Conservation (phyloP, 2,797 vertebrate species). For the Fundulus diaphanus region DNA sequence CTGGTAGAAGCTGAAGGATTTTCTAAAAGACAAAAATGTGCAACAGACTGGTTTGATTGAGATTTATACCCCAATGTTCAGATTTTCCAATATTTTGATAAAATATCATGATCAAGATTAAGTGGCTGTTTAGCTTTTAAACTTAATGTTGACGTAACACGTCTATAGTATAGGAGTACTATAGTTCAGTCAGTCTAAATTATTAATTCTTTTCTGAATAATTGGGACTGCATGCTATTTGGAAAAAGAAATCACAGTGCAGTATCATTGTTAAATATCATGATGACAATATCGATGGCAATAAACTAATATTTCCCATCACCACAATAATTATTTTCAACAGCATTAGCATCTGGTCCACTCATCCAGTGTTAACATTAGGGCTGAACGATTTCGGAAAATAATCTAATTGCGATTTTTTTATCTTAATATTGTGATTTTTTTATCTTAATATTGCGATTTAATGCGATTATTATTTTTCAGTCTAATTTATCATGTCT, state of each 20-base stretch:
- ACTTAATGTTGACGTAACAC: background rate
- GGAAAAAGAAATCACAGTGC: background rate
- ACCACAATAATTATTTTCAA: background rate
- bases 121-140: background rate
- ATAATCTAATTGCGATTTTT: too few relatives aligned
- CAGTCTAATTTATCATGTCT: too few relatives aligned
- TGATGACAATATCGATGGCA: background rate
- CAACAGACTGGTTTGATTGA: background rate
- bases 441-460: too few relatives aligned
- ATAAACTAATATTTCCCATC: background rate
- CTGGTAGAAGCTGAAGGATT: slow-evolving; percentile 97
- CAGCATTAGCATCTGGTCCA: background rate
- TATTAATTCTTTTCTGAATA: background rate
- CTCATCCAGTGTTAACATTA: too few relatives aligned
- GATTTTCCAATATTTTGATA: background rate
- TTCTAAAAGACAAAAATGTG: slow-evolving; percentile 80
- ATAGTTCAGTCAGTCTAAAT: background rate
- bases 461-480: too few relatives aligned
- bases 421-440: too few relatives aligned
- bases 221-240: background rate
- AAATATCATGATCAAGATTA: background rate
- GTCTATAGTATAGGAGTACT: background rate
- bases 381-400: too few relatives aligned
- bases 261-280: background rate
- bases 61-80: background rate